phyloP scores from a whole-genome alignment of 2,113 vertebrate genomes.

The Corythornis madagascariensis region DNA sequence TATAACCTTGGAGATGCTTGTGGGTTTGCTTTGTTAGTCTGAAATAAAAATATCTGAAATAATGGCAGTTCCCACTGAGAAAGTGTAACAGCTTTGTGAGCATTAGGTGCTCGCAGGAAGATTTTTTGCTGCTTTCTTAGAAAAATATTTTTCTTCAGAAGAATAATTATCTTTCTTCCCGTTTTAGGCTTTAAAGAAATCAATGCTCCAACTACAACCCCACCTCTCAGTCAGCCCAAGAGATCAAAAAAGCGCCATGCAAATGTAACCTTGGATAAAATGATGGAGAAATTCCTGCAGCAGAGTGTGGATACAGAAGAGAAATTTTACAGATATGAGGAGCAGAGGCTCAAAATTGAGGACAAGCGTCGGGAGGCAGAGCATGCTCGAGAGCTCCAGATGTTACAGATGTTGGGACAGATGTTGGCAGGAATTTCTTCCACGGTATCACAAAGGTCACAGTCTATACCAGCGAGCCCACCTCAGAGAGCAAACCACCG shows the following conservation, averaged over 20 bases:
- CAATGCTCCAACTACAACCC: slow-evolving; percentile 61
- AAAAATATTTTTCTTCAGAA: not conserved
- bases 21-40: not conserved
- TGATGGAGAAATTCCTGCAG: slow-evolving; percentile 90
- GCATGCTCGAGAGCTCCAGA: slow-evolving; percentile 86
- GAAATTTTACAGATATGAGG: slow-evolving; percentile 86
- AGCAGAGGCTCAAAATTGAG: slow-evolving; percentile 86
- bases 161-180: slow-evolving; percentile 27
- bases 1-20: not conserved
- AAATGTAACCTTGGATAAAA: slow-evolving; percentile 85
- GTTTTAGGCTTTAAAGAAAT: slow-evolving; percentile 73
- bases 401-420: slow-evolving; percentile 91
- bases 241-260: slow-evolving; percentile 80
- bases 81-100: not conserved
- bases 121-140: not conserved
- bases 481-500: slow-evolving; percentile 68
- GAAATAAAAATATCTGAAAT: not conserved
- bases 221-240: slow-evolving; percentile 75
- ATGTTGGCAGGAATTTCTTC: slow-evolving; percentile 85
- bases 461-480: slow-evolving; percentile 53
- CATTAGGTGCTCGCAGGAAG: not conserved
- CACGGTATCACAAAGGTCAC: slow-evolving; percentile 61
- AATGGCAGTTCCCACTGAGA: not conserved
- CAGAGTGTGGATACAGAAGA: slow-evolving; percentile 87
- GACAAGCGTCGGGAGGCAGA: slow-evolving; percentile 86